phyloP scores from a whole-genome alignment of 2,888 invertebrate species.

The Epistrophe grossulariae region DNA sequence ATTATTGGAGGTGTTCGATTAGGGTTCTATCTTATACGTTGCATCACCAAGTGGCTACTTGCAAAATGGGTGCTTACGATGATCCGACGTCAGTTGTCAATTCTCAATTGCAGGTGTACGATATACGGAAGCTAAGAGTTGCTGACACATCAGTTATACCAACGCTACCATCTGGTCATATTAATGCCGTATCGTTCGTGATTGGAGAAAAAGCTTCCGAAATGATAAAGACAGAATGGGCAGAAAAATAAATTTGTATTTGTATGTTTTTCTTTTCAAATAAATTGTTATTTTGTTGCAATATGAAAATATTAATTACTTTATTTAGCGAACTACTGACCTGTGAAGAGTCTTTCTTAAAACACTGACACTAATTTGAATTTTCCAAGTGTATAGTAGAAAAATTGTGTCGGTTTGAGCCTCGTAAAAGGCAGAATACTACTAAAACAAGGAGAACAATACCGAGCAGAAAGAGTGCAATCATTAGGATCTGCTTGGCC shows the following conservation, averaged over 20 bases:
- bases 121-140: slow-evolving; percentile 86
- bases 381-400: slow-evolving; percentile 87
- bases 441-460: slow-evolving; percentile 89
- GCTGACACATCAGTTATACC: slow-evolving; percentile 89
- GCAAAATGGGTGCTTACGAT: slow-evolving; percentile 88
- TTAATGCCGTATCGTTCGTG: slow-evolving; percentile 88
- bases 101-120: slow-evolving; percentile 86
- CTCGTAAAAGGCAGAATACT: slow-evolving; percentile 90
- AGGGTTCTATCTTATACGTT: slow-evolving; percentile 86
- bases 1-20: slow-evolving; percentile 89
- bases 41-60: slow-evolving; percentile 88
- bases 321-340: no score
- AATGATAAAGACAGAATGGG: slow-evolving; percentile 85
- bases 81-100: slow-evolving; percentile 88
- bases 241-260: not conserved
- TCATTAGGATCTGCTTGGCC: slow-evolving; percentile 89
- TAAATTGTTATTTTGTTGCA: not conserved
- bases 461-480: slow-evolving; percentile 89
- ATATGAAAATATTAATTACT: no score
- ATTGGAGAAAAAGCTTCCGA: slow-evolving; percentile 90
- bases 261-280: no score
- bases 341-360: no score
- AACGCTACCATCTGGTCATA: slow-evolving; percentile 87
- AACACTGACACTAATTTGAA: no score
- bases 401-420: slow-evolving; percentile 88